Conservation (phyloP, 2,888 invertebrate genomes). For the Lypha dubia region DNA sequence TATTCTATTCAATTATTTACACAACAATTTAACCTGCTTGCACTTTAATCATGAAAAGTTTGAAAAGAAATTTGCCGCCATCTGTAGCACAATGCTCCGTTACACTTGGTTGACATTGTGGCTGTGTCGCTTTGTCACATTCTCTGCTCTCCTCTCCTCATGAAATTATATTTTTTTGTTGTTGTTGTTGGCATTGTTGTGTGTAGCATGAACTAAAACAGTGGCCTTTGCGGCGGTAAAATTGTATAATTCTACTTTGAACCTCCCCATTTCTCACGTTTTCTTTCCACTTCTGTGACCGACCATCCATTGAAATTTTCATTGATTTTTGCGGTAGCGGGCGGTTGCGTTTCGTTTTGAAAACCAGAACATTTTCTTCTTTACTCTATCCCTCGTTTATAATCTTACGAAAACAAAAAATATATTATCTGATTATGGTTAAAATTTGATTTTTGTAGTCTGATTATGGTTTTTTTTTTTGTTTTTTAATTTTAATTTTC, state of each 20-base stretch:
- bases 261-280: conserved; percentile 69
- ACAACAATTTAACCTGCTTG: conserved; percentile 15
- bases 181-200: too few species aligned
- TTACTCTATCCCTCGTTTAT: conserved; percentile 40
- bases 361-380: conserved; percentile 8
- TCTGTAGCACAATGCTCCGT: conserved; percentile 46
- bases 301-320: conserved; percentile 57
- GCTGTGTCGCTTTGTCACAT: conserved; percentile 70
- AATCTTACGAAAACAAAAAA: conserved; percentile 40
- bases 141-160: conserved; percentile 32
- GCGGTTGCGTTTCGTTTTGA: conserved; percentile 52
- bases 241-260: conserved; percentile 58
- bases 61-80: conserved; percentile 47
- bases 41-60: conserved; percentile 4
- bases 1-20: not conserved
- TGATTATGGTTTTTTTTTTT: conserved; percentile 45
- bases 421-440: conserved; percentile 68
- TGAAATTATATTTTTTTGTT: not conserved
- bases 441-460: conserved; percentile 70
- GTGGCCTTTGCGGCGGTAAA: conserved; percentile 64
- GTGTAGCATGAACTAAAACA: conserved; percentile 27
- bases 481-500: too few species aligned
- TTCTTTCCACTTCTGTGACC: conserved; percentile 22
- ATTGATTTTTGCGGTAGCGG: conserved; percentile 68
- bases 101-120: conserved; percentile 73